Percentiles rank a stretch among this genome's conserved stretches.
These are phyloP conservation scores for Ophioninae sp. DNA, from an alignment of 2,888 invertebrate species.

Conservation along the genomic window DNA sequence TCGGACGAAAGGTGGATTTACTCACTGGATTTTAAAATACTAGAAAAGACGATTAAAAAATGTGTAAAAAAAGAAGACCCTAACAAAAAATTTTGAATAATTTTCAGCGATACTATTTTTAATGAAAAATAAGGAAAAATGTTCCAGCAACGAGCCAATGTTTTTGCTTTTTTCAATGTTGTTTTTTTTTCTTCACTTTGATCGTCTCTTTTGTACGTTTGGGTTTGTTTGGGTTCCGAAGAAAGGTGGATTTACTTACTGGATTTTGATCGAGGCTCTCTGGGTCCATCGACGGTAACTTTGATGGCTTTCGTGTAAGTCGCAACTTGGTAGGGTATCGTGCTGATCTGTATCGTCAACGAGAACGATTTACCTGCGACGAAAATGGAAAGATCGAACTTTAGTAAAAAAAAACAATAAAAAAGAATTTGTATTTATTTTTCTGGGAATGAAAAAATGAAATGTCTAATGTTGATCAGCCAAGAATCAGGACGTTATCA, in stretches of 20 bases:
- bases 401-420: background rate
- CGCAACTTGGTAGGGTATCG: constrained; percentile 91
- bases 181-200: too few relatives aligned
- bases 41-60: background rate
- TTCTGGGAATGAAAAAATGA: background rate
- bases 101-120: background rate
- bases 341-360: constrained; percentile 95
- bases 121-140: background rate
- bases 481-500: too few relatives aligned
- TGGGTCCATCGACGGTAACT: constrained; percentile 99
- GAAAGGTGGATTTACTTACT: constrained; percentile 86
- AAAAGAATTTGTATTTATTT: background rate
- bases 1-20: constrained; percentile 69
- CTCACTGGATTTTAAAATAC: constrained; percentile 92
- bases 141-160: too few relatives aligned
- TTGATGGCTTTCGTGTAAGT: constrained; percentile 98
- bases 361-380: constrained; percentile 93
- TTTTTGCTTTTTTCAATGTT: too few relatives aligned
- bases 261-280: constrained; percentile 98
- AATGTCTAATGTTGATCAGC: background rate
- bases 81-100: background rate
- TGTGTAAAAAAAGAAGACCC: background rate
- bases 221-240: constrained; percentile 9
- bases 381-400: background rate
- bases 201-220: too few relatives aligned